Conservation (phyloP, 2,797 vertebrate species). For the Anolis apletophallus region DNA sequence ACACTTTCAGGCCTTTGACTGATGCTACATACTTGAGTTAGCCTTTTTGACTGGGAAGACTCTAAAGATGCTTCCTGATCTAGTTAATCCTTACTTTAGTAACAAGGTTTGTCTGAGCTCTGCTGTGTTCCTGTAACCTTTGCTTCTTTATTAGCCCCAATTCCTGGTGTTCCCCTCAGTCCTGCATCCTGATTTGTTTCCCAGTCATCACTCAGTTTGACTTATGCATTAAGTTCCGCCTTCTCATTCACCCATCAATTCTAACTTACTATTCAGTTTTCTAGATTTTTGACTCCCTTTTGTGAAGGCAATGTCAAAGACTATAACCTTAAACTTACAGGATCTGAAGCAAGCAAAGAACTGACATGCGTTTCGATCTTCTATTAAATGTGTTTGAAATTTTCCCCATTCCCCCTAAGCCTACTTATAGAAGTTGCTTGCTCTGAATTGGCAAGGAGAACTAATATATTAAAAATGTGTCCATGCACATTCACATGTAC, state of each 20-base stretch:
- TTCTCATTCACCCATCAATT: background rate
- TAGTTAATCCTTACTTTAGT: background rate
- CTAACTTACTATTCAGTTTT: background rate
- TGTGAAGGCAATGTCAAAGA: background rate
- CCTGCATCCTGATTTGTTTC: background rate
- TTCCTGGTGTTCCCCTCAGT: background rate
- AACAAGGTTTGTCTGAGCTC: background rate
- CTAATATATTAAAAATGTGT: background rate
- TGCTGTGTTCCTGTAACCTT: background rate
- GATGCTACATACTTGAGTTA: background rate
- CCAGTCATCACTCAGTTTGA: background rate
- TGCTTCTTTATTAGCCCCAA: background rate
- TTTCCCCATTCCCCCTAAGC: background rate
- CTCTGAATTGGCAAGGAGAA: background rate
- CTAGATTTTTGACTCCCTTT: background rate
- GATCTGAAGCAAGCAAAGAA: conserved; percentile 1
- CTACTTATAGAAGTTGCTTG: background rate
- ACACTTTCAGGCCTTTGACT: background rate
- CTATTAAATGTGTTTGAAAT: too few species aligned
- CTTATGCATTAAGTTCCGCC: background rate
- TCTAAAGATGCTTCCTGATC: background rate
- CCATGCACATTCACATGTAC: too few species aligned
- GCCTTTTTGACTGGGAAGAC: background rate
- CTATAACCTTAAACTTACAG: too few species aligned
- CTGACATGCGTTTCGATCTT: too few species aligned